Evolutionary conservation across 2,888 invertebrate genomes (phyloP).

Genomic region (Acleris cristana): DNA sequence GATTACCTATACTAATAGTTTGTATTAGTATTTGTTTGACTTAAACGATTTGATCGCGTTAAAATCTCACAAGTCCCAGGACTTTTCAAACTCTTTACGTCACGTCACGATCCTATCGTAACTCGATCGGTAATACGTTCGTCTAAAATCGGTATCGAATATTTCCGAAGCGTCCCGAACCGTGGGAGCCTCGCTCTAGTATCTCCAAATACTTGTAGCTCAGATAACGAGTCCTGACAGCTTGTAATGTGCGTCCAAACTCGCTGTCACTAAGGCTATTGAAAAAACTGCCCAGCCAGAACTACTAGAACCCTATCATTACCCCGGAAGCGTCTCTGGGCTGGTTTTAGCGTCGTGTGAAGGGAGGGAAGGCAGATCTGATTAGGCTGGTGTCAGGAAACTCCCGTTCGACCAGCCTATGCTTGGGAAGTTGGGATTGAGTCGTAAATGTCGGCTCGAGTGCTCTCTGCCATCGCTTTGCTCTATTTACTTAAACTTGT

Average conservation of each 20-base stretch:
- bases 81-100: too few relatives aligned
- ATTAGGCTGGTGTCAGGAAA: slow-evolving; percentile 66
- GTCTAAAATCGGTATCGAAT: slow-evolving; percentile 26
- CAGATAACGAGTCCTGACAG: slow-evolving; percentile 74
- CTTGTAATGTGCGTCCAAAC: slow-evolving; percentile 71
- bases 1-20: too few relatives aligned
- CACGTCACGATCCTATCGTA: too few relatives aligned
- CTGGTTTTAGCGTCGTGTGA: slow-evolving; percentile 39
- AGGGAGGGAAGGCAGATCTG: slow-evolving; percentile 57
- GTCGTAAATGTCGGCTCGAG: slow-evolving; percentile 81
- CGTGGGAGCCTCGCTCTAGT: slow-evolving; percentile 66
- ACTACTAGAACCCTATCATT: slow-evolving; percentile 51
- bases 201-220: slow-evolving; percentile 61
- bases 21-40: too few relatives aligned
- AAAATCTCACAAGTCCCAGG: too few relatives aligned
- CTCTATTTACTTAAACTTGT: slow-evolving; percentile 70
- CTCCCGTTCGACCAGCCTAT: slow-evolving; percentile 65
- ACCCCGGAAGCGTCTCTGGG: slow-evolving; percentile 43
- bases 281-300: slow-evolving; percentile 61
- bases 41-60: too few relatives aligned
- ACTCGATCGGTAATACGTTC: slow-evolving; percentile 3
- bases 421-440: slow-evolving; percentile 77
- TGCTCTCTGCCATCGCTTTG: slow-evolving; percentile 70
- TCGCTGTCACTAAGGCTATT: slow-evolving; percentile 69
- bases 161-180: slow-evolving; percentile 45